Conservation (phyloP, 2,113 vertebrate genomes). For the Artemisiospiza belli region DNA sequence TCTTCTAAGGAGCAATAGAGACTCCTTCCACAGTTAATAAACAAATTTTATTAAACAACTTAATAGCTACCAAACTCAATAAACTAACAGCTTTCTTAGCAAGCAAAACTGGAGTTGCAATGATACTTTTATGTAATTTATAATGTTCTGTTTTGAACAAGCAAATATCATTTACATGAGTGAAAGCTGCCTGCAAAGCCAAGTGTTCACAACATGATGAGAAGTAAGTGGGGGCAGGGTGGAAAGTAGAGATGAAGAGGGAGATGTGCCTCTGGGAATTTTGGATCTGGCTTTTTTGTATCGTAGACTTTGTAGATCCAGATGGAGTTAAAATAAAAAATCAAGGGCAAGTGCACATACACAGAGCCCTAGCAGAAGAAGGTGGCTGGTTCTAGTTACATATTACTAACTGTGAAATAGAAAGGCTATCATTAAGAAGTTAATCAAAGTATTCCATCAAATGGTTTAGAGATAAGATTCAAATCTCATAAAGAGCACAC, state of each 20-base stretch:
- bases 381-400: not conserved
- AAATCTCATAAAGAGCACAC: not conserved
- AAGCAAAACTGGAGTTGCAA: not conserved
- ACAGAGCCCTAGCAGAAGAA: slow-evolving; percentile 40
- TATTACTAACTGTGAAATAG: not conserved
- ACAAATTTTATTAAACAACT: not conserved
- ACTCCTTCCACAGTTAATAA: not conserved
- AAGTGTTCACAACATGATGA: slow-evolving; percentile 17
- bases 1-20: not conserved
- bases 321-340: slow-evolving; percentile 30
- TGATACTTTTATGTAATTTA: not conserved
- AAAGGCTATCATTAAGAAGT: not conserved
- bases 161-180: not conserved
- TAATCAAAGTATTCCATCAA: not conserved
- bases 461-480: not conserved
- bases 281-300: slow-evolving; percentile 56
- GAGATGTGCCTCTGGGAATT: slow-evolving; percentile 64
- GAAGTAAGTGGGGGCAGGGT: not conserved
- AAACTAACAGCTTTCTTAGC: not conserved
- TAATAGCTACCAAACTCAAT: not conserved
- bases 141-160: not conserved
- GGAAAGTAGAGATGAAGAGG: slow-evolving; percentile 43
- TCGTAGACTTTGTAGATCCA: slow-evolving; percentile 58
- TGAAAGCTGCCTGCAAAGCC: not conserved
- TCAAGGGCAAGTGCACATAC: slow-evolving; percentile 61